Percentiles rank a stretch among this genome's conserved stretches.
These are phyloP conservation scores for Caenorhabditis sp. DNA, from an alignment of 2,888 invertebrate species.

Conservation along the genomic window DNA sequence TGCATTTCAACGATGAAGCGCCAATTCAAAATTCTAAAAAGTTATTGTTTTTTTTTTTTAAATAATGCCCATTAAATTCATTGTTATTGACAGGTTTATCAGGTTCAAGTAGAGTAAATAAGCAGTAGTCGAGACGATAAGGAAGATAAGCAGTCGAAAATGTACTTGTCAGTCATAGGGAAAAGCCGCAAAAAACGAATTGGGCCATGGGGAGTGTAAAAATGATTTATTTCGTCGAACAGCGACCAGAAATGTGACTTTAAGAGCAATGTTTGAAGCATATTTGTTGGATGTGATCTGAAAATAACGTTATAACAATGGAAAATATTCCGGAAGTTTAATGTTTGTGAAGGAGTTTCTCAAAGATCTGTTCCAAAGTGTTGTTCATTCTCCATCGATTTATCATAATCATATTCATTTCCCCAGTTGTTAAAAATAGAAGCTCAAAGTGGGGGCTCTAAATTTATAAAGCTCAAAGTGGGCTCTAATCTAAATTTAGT, in stretches of 20 bases:
- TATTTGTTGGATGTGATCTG: no score
- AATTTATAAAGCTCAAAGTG: no score
- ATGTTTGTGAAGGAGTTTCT: no score
- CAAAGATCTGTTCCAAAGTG: no score
- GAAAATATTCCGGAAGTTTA: no score
- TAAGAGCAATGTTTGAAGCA: no score
- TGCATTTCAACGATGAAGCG: not conserved
- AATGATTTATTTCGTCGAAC: not conserved
- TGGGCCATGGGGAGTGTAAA: not conserved
- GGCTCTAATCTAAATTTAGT: no score
- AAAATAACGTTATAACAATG: no score
- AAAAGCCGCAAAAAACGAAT: not conserved
- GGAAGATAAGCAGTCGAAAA: not conserved
- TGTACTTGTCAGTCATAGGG: not conserved
- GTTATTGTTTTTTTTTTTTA: not conserved
- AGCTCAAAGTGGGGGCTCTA: no score
- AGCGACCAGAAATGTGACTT: not conserved
- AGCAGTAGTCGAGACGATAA: not conserved
- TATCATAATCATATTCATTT: no score
- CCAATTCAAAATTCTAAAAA: not conserved
- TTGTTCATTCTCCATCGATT: no score
- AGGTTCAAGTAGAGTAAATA: not conserved
- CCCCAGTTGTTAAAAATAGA: no score
- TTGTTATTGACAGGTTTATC: not conserved
- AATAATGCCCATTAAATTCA: not conserved